Evolutionary conservation across 2,113 vertebrate species (phyloP).

Genomic region (Bubalus kerabau): DNA sequence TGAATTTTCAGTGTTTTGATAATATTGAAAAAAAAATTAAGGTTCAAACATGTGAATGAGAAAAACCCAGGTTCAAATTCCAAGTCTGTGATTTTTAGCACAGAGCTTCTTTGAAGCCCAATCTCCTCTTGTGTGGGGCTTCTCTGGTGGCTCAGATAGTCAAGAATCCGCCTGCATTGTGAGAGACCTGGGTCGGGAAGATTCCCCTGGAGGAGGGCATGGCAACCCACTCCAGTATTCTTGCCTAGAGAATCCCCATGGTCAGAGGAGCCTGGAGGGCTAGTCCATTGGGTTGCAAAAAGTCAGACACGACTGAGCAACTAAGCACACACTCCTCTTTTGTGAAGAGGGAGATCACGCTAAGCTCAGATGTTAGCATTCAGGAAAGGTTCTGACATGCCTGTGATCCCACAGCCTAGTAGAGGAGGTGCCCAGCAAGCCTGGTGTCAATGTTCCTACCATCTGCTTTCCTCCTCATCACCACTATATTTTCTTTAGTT

Average conservation of each 20-base stretch:
- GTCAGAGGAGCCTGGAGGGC: not conserved
- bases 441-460: too few species aligned
- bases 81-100: not conserved
- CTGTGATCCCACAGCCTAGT: not conserved
- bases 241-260: not conserved
- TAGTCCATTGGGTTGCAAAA: not conserved
- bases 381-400: not conserved
- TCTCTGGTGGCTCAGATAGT: not conserved
- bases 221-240: not conserved
- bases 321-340: not conserved
- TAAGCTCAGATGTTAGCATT: not conserved
- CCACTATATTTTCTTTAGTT: not conserved
- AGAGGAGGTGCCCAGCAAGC: too few species aligned
- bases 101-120: not conserved
- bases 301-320: not conserved
- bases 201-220: not conserved
- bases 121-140: not conserved
- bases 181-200: fast-evolving
- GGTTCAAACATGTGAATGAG: not conserved
- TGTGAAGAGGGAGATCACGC: not conserved
- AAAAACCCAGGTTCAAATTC: not conserved
- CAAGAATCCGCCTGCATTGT: not conserved
- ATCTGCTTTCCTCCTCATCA: not conserved
- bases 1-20: not conserved
- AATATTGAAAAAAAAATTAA: not conserved